Base-by-base conservation (phyloP, 2,113 vertebrate genomes). In the Hipposideros armiger region DNA sequence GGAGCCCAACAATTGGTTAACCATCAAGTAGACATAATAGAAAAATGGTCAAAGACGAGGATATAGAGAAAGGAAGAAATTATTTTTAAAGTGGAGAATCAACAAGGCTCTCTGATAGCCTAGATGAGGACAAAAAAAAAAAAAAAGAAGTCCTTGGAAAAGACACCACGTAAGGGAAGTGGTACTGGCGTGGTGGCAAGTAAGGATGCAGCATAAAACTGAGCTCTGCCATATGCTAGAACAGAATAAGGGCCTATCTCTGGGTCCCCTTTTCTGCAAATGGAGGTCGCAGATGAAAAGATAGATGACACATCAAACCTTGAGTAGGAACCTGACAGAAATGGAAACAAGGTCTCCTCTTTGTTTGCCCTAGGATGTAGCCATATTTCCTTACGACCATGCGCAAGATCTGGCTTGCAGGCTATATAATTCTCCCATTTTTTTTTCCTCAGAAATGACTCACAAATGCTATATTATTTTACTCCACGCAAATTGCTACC, bases 401-500 rank as follows among this genome's bases (percentile, higher is more conserved):
- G 36, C 7, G 36, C 67, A 73, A 42, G 52, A 58, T 91, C 94
- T 92, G 66, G 66, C 80, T 85, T 84, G n/a, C 74, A 96, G 52
- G 91, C 77, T 94, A 54, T 90, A 77, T 40, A 28, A 47, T 87
- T 91, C 93, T 90, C 42, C 86, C 52, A 78, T 80, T 73, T 94
- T 50, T 50, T 86, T 90, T 70, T 13, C 91, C 83, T 91, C 80
- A 96, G 84, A 95, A 97, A 96, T 96, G 95, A 96, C 73, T 96
- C 19, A 94, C 82, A 96, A 96, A 89, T 82, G 58, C 94, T 96
- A 72, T 36, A 85, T 92, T 84, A 97, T 97, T 97, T 97, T 90
- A 78, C 94, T 86, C 92, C 96, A 95, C 14, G n/a, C 90, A 95
- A 95, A 95, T 89, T 96, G 54, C 85, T 97, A 98, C 98, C 97